Evolutionary conservation across 2,888 invertebrate genomes (phyloP), one percentile per base, ranked within the genome.

Genomic region (Tachystola acroxantha): DNA sequence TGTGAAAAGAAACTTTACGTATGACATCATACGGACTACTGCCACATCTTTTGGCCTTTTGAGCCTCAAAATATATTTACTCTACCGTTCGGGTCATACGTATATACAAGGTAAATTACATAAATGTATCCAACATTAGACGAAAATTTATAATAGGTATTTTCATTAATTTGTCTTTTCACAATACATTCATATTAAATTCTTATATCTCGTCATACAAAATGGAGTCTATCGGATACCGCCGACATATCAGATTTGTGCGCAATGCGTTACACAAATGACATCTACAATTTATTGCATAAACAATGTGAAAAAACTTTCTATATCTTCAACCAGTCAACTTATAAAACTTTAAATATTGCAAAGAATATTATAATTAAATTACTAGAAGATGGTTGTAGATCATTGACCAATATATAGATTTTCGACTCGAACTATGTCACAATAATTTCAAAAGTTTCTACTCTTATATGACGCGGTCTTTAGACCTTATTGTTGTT

Each of bases 71-170:
- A 78, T 74, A 77, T 72, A 76, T 63, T 65, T 64, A 68, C 57
- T 53, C 68, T 72, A 76, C 66, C 67, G 60, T 63, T 67, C 73
- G 63, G 62, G 82, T 75, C 84, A 81, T 82, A 85, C 85, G 84
- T 85, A 82, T 84, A 66, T 85, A 85, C 85, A 82, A 71, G 73
- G 68, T 81, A 68, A 74, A 77, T 77, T 79, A 81, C 76, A 80
- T 64, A 57, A 66, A 67, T 67, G 66, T 72, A 70, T 74, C 57
- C 73, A 80, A 76, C 73, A 67, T 74, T 71, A 70, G 64, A 71
- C 64, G 71, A 72, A 65, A 71, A 68, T 70, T 63, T 75, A 68
- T 67, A 67, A 68, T 32, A 30, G 61, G 53, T 64, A 61, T 59
- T 60, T 63, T 71, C 62, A 61, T 57, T 68, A 61, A 61, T 62